Conservation (phyloP, 2,113 vertebrate species). For the Siphamia tubifer region DNA sequence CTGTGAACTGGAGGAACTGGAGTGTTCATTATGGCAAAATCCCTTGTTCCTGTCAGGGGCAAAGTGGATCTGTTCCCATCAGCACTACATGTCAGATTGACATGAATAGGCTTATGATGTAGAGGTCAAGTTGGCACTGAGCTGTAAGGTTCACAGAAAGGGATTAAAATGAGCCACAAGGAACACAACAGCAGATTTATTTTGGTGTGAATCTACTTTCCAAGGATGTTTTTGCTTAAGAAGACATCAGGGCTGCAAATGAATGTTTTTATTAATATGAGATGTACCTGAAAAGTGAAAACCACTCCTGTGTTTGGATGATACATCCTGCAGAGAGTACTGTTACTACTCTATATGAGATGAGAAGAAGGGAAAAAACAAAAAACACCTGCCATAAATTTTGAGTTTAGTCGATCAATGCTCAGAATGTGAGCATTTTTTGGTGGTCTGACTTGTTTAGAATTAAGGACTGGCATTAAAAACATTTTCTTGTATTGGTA, state of each 20-base stretch:
- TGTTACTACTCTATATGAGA: too few relatives aligned
- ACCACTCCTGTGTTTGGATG: too few relatives aligned
- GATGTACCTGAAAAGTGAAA: background rate
- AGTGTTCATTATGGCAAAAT: constrained; percentile 71
- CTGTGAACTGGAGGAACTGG: constrained; percentile 55
- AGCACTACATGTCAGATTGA: constrained; percentile 61
- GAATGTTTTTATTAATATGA: background rate
- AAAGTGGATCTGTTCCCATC: constrained; percentile 70
- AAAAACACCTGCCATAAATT: too few relatives aligned
- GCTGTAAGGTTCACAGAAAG: constrained; percentile 42
- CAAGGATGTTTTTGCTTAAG: background rate
- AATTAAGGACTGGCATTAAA: too few relatives aligned
- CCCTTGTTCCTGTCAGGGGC: constrained; percentile 68
- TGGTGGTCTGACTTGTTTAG: too few relatives aligned
- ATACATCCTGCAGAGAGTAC: background rate
- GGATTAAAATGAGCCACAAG: constrained; percentile 50
- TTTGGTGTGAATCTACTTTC: background rate
- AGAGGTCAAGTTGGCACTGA: constrained; percentile 70
- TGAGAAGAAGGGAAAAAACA: too few relatives aligned
- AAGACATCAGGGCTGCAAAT: background rate
- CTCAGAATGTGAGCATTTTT: too few relatives aligned
- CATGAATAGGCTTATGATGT: constrained; percentile 70
- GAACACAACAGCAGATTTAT: constrained; percentile 22
- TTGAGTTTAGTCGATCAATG: too few relatives aligned
- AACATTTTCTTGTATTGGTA: too few relatives aligned